Conservation (phyloP, 2,888 invertebrate species). For the Papilio gigon region DNA sequence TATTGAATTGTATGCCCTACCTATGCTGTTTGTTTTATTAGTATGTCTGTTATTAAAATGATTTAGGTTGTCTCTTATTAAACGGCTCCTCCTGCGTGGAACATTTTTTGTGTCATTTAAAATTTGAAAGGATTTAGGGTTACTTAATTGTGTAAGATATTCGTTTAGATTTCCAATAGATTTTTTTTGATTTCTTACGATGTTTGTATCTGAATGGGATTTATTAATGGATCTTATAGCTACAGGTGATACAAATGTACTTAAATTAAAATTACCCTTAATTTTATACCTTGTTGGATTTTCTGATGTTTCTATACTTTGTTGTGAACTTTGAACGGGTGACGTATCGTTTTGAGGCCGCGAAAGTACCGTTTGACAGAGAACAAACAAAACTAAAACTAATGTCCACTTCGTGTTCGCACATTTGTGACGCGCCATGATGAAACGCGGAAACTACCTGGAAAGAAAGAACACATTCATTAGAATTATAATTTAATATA, state of each 20-base stretch:
- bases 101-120: slow-evolving; percentile 40
- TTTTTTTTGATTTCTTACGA: slow-evolving; percentile 12
- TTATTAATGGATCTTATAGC: slow-evolving; percentile 53
- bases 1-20: slow-evolving; percentile 10
- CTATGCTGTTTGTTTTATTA: slow-evolving; percentile 30
- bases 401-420: slow-evolving; percentile 74
- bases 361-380: slow-evolving; percentile 64
- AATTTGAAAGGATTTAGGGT: slow-evolving; percentile 30
- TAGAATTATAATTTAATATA: not conserved
- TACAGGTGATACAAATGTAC: slow-evolving; percentile 53
- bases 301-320: slow-evolving; percentile 62
- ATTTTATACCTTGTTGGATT: slow-evolving; percentile 72
- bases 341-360: slow-evolving; percentile 67
- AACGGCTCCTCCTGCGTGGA: slow-evolving; percentile 49
- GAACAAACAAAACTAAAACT: slow-evolving; percentile 70
- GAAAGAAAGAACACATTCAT: slow-evolving; percentile 52
- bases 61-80: slow-evolving; percentile 43
- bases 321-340: slow-evolving; percentile 48
- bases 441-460: slow-evolving; percentile 67
- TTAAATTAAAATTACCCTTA: slow-evolving; percentile 48
- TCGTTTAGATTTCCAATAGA: slow-evolving; percentile 23
- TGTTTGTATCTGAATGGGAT: slow-evolving; percentile 24
- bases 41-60: slow-evolving; percentile 30
- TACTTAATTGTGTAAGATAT: slow-evolving; percentile 1
- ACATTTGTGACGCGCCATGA: slow-evolving; percentile 75